Evolutionary conservation across 64 coral and sea anemone species (phyloP).

Genomic region (Montipora sp.): DNA sequence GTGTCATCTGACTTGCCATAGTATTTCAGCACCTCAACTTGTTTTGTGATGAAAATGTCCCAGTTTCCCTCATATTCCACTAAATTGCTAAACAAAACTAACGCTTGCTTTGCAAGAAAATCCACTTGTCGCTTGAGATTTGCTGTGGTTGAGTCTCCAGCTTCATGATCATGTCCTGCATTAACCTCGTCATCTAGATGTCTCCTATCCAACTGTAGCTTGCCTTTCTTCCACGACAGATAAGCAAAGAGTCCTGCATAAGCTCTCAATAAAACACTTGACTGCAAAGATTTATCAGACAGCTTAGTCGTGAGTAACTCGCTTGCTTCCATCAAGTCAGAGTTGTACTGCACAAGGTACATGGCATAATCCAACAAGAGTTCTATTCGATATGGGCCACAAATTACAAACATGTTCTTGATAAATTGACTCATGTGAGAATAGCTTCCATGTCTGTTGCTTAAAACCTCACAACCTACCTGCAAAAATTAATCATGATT

Average conservation of each 20-base stretch:
- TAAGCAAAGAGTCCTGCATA: slow-evolving; percentile 88
- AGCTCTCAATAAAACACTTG: slow-evolving; percentile 52
- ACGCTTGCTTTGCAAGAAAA: slow-evolving; percentile 73
- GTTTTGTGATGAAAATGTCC: slow-evolving; percentile 82
- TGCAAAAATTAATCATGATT: slow-evolving; percentile 18
- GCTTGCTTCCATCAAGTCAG: slow-evolving; percentile 73
- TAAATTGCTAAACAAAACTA: slow-evolving; percentile 68
- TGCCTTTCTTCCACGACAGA: slow-evolving; percentile 62
- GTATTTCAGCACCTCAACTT: slow-evolving; percentile 76
- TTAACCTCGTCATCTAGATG: neutral
- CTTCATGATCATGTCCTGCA: neutral
- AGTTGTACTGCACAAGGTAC: slow-evolving; percentile 73
- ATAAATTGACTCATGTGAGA: slow-evolving; percentile 66
- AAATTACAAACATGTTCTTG: slow-evolving; percentile 88
- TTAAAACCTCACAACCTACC: slow-evolving; percentile 81
- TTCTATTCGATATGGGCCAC: slow-evolving; percentile 72
- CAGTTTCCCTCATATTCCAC: slow-evolving; percentile 68
- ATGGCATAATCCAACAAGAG: slow-evolving; percentile 82
- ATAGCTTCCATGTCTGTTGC: slow-evolving; percentile 55
- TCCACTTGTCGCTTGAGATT: slow-evolving; percentile 49
- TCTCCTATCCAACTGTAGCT: neutral
- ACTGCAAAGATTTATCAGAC: slow-evolving; percentile 53
- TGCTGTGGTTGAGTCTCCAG: neutral
- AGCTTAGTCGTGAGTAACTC: slow-evolving; percentile 78
- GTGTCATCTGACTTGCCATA: slow-evolving; percentile 64